A percentile compares a stretch with the other conserved stretches of the same genome.
Evolutionary conservation across 2,113 vertebrate species (phyloP).

Genomic region (Scomber japonicus): DNA sequence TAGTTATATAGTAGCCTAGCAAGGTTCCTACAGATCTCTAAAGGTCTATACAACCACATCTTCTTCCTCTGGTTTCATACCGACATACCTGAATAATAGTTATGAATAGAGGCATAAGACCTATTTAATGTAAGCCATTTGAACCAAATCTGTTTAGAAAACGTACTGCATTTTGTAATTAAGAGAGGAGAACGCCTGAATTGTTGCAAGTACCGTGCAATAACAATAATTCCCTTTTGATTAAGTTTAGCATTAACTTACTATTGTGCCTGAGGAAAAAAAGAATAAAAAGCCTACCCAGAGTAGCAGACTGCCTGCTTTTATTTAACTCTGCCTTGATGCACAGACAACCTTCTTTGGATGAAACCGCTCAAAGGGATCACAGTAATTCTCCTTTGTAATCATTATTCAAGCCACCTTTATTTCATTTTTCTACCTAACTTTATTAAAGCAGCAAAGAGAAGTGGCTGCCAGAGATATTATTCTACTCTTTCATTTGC

Average conservation of each 20-base stretch:
- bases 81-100: no score
- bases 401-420: conserved; percentile 75
- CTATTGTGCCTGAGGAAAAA: conserved; percentile 22
- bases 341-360: conserved; percentile 48
- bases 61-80: no score
- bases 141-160: not conserved
- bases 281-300: conserved; percentile 23
- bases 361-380: conserved; percentile 57
- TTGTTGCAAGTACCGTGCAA: conserved; percentile 6
- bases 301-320: conserved; percentile 16
- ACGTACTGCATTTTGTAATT: not conserved
- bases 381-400: conserved; percentile 53
- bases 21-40: no score
- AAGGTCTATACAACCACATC: no score
- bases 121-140: no score
- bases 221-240: conserved; percentile 8
- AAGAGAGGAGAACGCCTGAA: not conserved
- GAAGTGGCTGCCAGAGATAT: conserved; percentile 67
- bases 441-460: conserved; percentile 66
- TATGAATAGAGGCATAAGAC: no score
- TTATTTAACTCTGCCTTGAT: conserved; percentile 40
- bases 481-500: conserved; percentile 62
- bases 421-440: conserved; percentile 57
- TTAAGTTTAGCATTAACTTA: conserved; percentile 24
- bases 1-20: no score